phyloP scores from a whole-genome alignment of 2,888 invertebrate species.

The Meta bourneti region DNA sequence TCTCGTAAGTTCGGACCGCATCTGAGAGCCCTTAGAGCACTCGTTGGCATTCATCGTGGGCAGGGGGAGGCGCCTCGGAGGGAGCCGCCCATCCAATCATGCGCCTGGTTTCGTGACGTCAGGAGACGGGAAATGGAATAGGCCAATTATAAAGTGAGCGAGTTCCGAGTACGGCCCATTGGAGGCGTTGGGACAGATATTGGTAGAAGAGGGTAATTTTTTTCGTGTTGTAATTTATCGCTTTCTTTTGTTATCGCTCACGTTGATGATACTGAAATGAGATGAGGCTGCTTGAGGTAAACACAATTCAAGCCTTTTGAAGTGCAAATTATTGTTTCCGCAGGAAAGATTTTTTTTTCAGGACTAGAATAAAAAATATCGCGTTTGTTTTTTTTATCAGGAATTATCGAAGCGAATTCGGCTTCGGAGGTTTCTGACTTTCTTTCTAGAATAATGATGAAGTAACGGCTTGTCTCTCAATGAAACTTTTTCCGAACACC shows the following conservation, averaged over 20 bases:
- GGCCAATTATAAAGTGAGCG: conserved; percentile 62
- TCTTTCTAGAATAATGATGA: no score
- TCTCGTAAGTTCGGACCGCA: not conserved
- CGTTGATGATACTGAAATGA: conserved; percentile 24
- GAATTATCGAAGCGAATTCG: not conserved
- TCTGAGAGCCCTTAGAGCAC: not conserved
- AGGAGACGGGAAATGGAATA: conserved; percentile 27
- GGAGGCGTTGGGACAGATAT: conserved; percentile 59
- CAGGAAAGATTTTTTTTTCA: not conserved
- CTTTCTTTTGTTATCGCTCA: conserved; percentile 17
- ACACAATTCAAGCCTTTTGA: conserved; percentile 48
- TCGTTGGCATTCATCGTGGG: not conserved
- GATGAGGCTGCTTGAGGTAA: conserved; percentile 45
- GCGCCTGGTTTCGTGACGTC: conserved; percentile 46
- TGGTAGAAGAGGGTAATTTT: conserved; percentile 33
- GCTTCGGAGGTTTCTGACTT: not conserved
- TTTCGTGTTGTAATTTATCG: conserved; percentile 48
- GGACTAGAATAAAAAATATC: not conserved
- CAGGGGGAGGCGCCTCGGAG: not conserved
- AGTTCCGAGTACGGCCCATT: conserved; percentile 56
- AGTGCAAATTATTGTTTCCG: conserved; percentile 24
- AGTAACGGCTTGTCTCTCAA: no score
- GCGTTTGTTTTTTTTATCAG: not conserved
- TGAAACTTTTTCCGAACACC: no score
- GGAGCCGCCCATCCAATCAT: conserved; percentile 58